Base-by-base conservation (phyloP, 1,140 invertebrate genomes). In the Andrena cerasifolii region DNA sequence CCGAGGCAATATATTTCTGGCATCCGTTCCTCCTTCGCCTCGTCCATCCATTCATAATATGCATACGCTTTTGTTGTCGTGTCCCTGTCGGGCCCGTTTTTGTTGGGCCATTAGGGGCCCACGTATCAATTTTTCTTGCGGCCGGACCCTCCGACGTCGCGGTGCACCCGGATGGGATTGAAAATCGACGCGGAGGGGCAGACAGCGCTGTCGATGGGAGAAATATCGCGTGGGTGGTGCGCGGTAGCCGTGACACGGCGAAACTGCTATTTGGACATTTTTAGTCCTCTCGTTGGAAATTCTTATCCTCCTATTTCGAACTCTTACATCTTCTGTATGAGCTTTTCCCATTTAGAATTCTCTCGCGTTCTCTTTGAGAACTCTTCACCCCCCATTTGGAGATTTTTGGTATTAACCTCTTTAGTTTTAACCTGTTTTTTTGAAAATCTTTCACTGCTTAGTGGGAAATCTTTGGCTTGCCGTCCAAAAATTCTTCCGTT, bases 111-210 rank as follows among this genome's bases (percentile, higher is more conserved):
- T 90, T 91, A 91, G 84, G 83, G 76, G 87, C 89, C 90, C 86
- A 89, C 89, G 90, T 90, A 90, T 91, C 89, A 92, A 91, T 92
- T 92, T 92, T 91, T 90, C 88, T 90, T 83, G 56, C 18, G 49
- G 72, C 26, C 74, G 26, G 56, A 59, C 49, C 78, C 62, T 56
- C 73, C 83, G 79, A 68, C 83, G 71, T 16, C 40, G 18, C 28
- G 24, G 3, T 72, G 67, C 21, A 3, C 33, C 28, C 28, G 36
- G 18, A 40, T 3, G 36, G 36, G 62, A 80, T 70, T 56, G 65
- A 56, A 74, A 68, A 73, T 72, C 66, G 65, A 54, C 58, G 62
- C 58, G 73, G 56, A 63, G 67, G 62, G 24, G 10, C 21, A 2
- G n/a, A 43, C 43, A 16, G 45, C 53, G 28, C 33, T 21, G 49